phyloP scores from a whole-genome alignment of 1,140 invertebrate species.

The Nasonia giraulti region DNA sequence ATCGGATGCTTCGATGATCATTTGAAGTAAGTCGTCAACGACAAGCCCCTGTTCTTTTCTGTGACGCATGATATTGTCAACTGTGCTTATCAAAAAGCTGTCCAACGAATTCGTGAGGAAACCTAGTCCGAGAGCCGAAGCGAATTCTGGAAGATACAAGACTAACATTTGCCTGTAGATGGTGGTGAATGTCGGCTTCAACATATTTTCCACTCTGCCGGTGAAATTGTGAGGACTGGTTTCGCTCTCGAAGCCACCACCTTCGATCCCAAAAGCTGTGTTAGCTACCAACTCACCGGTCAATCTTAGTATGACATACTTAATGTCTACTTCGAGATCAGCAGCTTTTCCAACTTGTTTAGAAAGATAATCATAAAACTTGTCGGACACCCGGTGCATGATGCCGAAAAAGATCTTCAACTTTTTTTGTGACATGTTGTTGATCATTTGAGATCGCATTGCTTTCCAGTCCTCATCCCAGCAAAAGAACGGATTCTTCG shows the following conservation, averaged over 20 bases:
- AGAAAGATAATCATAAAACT: slow-evolving; percentile 13
- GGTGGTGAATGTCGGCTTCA: slow-evolving; percentile 15
- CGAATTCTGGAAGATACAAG: background rate
- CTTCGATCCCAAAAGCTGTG: slow-evolving; percentile 55
- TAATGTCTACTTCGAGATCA: background rate
- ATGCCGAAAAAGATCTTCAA: slow-evolving; percentile 50
- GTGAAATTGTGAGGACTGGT: background rate
- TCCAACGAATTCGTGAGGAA: background rate
- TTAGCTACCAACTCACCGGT: slow-evolving; percentile 49
- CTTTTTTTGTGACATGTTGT: slow-evolving; percentile 54
- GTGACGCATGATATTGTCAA: background rate
- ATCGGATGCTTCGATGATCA: slow-evolving; percentile 44
- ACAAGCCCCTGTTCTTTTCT: background rate
- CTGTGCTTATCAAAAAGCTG: background rate
- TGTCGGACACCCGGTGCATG: slow-evolving; percentile 28
- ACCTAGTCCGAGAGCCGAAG: background rate
- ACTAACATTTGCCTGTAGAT: background rate
- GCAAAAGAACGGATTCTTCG: slow-evolving; percentile 62
- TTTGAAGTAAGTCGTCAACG: slow-evolving; percentile 49
- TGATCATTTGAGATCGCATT: slow-evolving; percentile 42
- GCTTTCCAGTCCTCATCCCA: slow-evolving; percentile 55
- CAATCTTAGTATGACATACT: slow-evolving; percentile 16
- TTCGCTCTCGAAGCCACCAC: slow-evolving; percentile 54
- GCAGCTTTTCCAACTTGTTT: background rate
- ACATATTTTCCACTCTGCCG: slow-evolving; percentile 15